A percentile compares a stretch with the other conserved stretches of the same genome.
These are phyloP conservation scores for Petaurus breviceps DNA, from an alignment of 2,113 vertebrate species.

Conservation along the genomic window DNA sequence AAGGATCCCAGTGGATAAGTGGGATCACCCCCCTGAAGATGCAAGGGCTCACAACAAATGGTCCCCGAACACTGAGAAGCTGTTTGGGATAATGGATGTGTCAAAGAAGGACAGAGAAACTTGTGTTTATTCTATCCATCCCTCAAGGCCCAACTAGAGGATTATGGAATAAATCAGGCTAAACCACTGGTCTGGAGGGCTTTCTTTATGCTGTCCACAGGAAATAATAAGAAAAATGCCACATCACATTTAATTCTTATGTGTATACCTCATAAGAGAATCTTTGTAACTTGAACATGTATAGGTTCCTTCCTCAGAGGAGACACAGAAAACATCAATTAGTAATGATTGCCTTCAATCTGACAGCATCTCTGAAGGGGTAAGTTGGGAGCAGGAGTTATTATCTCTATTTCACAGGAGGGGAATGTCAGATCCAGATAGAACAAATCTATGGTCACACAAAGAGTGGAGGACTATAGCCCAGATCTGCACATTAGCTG, in stretches of 20 bases:
- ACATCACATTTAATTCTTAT: background rate
- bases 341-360: background rate
- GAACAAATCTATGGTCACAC: background rate
- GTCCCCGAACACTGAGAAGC: background rate
- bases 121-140: background rate
- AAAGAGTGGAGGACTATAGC: background rate
- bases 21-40: background rate
- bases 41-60: background rate
- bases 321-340: background rate
- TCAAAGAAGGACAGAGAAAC: background rate
- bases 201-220: fast-evolving
- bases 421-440: background rate
- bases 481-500: background rate
- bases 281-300: background rate
- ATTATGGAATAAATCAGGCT: background rate
- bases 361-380: background rate
- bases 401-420: background rate
- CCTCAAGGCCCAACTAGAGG: background rate
- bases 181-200: background rate
- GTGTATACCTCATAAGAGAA: background rate
- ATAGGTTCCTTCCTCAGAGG: background rate
- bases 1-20: background rate
- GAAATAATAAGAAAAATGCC: background rate
- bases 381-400: background rate
- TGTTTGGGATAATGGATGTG: background rate